phyloP scores from a whole-genome alignment of 2,113 vertebrate genomes.

The Callionymus lyra region DNA sequence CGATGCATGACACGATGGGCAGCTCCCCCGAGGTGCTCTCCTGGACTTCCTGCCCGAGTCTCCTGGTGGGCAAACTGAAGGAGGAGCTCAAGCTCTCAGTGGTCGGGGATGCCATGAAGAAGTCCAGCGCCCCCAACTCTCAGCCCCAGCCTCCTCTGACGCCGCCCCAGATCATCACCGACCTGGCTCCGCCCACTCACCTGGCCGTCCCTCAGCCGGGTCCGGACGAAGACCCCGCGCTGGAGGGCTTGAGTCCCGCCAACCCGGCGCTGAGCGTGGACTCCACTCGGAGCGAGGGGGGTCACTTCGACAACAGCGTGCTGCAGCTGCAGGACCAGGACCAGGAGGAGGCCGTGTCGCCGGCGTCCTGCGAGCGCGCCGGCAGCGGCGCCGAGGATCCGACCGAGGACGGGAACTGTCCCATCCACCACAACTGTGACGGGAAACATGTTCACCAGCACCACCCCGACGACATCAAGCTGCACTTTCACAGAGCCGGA shows the following conservation, averaged over 20 bases:
- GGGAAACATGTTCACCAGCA: constrained; percentile 39
- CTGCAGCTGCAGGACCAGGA: constrained; percentile 85
- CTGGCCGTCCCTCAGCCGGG: constrained; percentile 60
- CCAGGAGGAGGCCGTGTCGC: constrained; percentile 70
- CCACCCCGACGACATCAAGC: constrained; percentile 79
- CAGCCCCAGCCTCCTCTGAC: constrained; percentile 51
- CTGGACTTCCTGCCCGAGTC: constrained; percentile 79
- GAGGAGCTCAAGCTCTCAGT: constrained; percentile 75
- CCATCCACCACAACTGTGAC: constrained; percentile 39
- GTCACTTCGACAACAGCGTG: constrained; percentile 90
- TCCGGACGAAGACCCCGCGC: constrained; percentile 62
- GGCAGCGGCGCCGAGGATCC: constrained; percentile 66
- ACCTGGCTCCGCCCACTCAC: constrained; percentile 66
- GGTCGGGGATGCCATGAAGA: constrained; percentile 64
- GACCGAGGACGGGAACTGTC: constrained; percentile 52
- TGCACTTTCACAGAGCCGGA: constrained; percentile 85
- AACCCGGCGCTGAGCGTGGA: constrained; percentile 83
- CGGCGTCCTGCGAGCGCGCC: constrained; percentile 60
- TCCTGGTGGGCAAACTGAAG: constrained; percentile 74
- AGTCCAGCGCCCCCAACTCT: constrained; percentile 46
- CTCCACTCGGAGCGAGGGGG: constrained; percentile 74
- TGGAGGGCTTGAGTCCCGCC: constrained; percentile 60
- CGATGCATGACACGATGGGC: constrained; percentile 87
- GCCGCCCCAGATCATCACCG: constrained; percentile 75
- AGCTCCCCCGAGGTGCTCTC: constrained; percentile 87